Conservation (phyloP, 1,140 invertebrate species). For the Drosophila kurseongensis region DNA sequence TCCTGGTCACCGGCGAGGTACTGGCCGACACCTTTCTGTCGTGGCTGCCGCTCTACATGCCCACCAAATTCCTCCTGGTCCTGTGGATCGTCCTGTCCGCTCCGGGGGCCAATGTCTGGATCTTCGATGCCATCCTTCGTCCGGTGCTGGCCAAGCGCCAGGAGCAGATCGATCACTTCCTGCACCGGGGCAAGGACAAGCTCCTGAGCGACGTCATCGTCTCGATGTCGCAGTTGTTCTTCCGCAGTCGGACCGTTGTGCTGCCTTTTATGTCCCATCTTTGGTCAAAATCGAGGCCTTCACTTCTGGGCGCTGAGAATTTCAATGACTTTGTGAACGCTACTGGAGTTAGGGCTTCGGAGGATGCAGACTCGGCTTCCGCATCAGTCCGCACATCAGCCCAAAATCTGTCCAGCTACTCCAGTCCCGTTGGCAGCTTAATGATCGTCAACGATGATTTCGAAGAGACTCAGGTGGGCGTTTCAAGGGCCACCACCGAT, state of each 20-base stretch:
- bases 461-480: not conserved
- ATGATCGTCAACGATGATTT: not conserved
- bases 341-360: not conserved
- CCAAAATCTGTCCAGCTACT: not conserved
- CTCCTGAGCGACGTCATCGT: constrained; percentile 22
- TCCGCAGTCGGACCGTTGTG: not conserved
- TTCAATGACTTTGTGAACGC: not conserved
- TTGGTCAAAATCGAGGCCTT: constrained; percentile 8
- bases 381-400: not conserved
- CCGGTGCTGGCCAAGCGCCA: constrained; percentile 44
- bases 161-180: constrained; percentile 46
- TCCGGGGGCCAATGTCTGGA: constrained; percentile 61
- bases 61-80: constrained; percentile 51
- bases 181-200: constrained; percentile 34
- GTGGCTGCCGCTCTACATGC: constrained; percentile 59
- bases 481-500: not conserved
- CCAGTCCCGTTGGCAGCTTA: constrained; percentile 1
- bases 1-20: constrained; percentile 44
- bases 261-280: constrained; percentile 14
- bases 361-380: not conserved
- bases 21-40: constrained; percentile 41
- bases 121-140: constrained; percentile 50
- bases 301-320: too few species aligned
- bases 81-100: constrained; percentile 55
- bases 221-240: not conserved